These are phyloP conservation scores for Melinaea marsaeus DNA, from an alignment of 2,888 invertebrate genomes.

Conservation along the genomic window DNA sequence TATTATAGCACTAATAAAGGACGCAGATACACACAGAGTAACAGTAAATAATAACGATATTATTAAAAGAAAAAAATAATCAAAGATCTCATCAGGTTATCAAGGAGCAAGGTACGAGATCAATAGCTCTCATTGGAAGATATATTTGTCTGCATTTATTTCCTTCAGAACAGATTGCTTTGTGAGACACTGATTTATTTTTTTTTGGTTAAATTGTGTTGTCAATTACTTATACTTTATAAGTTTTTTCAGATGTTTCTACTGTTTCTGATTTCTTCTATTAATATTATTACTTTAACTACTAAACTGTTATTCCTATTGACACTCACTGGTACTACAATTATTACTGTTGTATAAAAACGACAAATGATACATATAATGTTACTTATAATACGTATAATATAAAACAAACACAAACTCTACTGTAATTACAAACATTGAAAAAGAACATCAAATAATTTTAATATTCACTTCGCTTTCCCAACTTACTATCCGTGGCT, in stretches of 20 bases:
- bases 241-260: neutral
- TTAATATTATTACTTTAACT: neutral
- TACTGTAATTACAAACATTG: no score
- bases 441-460: no score
- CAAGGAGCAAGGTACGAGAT: constrained; percentile 37
- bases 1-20: no score
- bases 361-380: no score
- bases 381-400: no score
- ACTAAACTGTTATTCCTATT: no score
- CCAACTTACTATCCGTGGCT: no score
- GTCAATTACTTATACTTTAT: constrained; percentile 58
- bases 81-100: constrained; percentile 9
- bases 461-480: no score
- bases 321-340: no score
- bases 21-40: no score
- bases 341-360: no score
- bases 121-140: constrained; percentile 51
- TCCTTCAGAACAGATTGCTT: constrained; percentile 59
- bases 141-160: constrained; percentile 63
- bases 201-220: constrained; percentile 69
- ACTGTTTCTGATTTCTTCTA: neutral
- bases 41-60: neutral
- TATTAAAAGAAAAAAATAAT: neutral
- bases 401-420: no score
- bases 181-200: constrained; percentile 63